Evolutionary conservation across 1,140 invertebrate species (phyloP).

Genomic region (Aphidius ervi): DNA sequence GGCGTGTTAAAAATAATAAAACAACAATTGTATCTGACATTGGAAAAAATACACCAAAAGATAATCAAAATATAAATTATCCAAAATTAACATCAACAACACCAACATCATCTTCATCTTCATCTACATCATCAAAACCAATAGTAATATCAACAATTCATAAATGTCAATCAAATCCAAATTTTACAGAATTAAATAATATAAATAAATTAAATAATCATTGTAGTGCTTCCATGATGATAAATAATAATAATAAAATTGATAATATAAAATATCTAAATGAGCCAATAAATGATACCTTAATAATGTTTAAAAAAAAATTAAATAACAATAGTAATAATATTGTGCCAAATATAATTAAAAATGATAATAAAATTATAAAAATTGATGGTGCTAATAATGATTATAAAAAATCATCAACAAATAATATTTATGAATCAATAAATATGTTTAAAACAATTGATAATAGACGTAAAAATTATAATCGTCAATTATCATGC

Average conservation of each 20-base stretch:
- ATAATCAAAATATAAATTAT: slow-evolving; percentile 10
- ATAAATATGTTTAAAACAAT: too few relatives aligned
- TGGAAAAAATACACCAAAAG: slow-evolving; percentile 3
- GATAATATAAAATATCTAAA: slow-evolving; percentile 14
- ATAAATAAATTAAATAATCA: slow-evolving; percentile 11
- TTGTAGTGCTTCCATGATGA: slow-evolving; percentile 14
- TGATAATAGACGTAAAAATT: too few relatives aligned
- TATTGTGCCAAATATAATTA: slow-evolving; percentile 14
- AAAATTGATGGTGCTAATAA: background rate
- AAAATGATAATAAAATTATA: background rate
- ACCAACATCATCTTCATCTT: background rate
- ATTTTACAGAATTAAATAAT: slow-evolving; percentile 25
- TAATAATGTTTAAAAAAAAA: too few relatives aligned
- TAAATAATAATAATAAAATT: slow-evolving; percentile 13
- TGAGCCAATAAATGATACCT: too few relatives aligned
- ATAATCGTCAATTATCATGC: background rate
- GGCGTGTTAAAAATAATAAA: slow-evolving; percentile 30
- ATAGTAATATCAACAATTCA: slow-evolving; percentile 23
- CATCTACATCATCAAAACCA: slow-evolving; percentile 19
- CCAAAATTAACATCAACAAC: background rate
- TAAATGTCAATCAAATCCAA: slow-evolving; percentile 35
- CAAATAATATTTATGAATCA: too few relatives aligned
- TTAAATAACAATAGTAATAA: too few relatives aligned
- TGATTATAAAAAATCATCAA: too few relatives aligned
- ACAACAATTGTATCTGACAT: slow-evolving; percentile 23